Conservation (phyloP, 92 coral and sea anemone species). For the Zoanthus sansibaricus region DNA sequence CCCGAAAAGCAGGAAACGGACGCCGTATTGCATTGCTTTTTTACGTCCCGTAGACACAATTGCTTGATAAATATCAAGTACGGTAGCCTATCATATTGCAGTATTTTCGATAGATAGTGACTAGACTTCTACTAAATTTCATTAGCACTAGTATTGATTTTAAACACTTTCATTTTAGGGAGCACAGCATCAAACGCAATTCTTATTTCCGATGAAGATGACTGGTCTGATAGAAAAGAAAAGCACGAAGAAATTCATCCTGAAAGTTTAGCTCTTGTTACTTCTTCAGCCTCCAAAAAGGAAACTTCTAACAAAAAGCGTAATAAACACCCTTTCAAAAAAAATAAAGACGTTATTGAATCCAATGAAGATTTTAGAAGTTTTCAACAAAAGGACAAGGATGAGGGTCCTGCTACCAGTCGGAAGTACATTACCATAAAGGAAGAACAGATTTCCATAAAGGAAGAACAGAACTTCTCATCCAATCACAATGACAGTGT, state of each 20-base stretch:
- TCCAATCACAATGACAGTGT: background rate
- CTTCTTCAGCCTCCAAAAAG: background rate
- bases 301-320: background rate
- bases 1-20: too few relatives aligned
- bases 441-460: too few relatives aligned
- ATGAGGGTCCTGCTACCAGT: background rate
- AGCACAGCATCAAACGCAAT: constrained; percentile 34
- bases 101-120: background rate
- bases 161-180: background rate
- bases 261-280: background rate
- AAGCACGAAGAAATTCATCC: background rate
- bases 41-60: too few relatives aligned
- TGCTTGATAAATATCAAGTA: too few relatives aligned
- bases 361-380: background rate
- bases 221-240: background rate
- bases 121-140: background rate
- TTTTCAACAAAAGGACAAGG: background rate
- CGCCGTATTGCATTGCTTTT: too few relatives aligned
- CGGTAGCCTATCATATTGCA: too few relatives aligned
- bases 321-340: background rate
- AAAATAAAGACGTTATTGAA: background rate
- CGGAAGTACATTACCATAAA: background rate
- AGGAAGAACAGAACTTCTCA: background rate
- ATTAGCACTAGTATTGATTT: background rate
- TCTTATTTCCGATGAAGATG: constrained; percentile 23